Base-by-base conservation (phyloP, 1,140 invertebrate species). In the Theocolax elegans region DNA sequence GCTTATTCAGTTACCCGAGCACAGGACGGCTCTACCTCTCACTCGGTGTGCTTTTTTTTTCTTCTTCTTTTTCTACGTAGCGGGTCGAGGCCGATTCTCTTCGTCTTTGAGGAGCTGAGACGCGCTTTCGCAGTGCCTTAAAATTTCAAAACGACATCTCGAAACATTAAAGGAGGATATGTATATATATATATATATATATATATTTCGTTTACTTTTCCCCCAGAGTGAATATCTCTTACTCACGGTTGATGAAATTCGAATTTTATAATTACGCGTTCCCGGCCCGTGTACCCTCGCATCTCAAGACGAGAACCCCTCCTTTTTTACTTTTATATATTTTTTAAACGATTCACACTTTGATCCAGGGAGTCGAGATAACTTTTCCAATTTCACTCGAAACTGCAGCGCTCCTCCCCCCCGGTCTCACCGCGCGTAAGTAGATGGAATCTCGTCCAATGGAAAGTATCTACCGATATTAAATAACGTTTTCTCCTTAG, bases 1-100 rank as follows among this genome's bases (percentile, higher is more conserved):
- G 0, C 19, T 64, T 53, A 65, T 65, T 65, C 49, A 65, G 29
- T 65, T 65, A 63, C 29, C 35, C 17, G 40, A 44, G 6, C 1
- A 23, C 31, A 35, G 10, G 12, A 10, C 19, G 9, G 15, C 8
- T 31, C 25, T 13, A 38, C 31, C 31, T 56, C 21, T 19, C 17
- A 10, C n/a, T 19, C 21, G 25, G 3, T 59, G 13, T 42, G 53
- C 23, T 54, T 19, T 38, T 42, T 59, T 59, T 59, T 10, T 59
- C 31, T 35, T 35, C 31, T 35, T 35, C 10, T 10, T 10, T 35
- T 35, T 35, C 10, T 10, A 35, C 10, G 7, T n/a, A 3, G 42
- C 42, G 13, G 42, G 42, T 44, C 42, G 58, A 62, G 40, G 40
- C 42, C 58, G 12, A 56, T 56, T 56, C 31, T 29, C 15, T 38